Evolutionary conservation across 2,797 vertebrate species (phyloP), one percentile per base, ranked within the genome.

Genomic region (Chaunax sp.): DNA sequence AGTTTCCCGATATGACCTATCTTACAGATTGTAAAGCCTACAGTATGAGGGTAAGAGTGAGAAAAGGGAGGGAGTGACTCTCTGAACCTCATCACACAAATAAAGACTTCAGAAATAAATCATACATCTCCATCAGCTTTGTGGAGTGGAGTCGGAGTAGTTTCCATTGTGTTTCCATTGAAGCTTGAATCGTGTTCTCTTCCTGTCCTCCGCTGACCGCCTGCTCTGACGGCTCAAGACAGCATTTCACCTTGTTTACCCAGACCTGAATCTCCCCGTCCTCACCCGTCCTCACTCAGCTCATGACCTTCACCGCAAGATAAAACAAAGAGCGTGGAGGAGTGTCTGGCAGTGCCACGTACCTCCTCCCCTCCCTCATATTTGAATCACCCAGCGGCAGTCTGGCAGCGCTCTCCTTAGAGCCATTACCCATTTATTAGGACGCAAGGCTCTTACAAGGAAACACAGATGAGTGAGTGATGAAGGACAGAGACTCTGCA

Each of bases 321-420:
- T 72, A n/a, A 68, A 44, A 76, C 65, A 46, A 75, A 1, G 75
- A 84, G 69, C 62, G 10, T 50, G 45, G 33, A 80, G 72, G 50
- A 4, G 53, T 20, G 51, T 72, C 65, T 74, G 68, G 46, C 76
- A 47, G 49, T 15, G 57, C 43, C 77, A 25, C 46, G 26, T 43
- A 41, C 59, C 22, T 38, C 60, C 38, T 25, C 60, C 63, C 50
- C 45, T 11, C 22, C 19, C 46, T 49, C 19, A 1, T 45, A 46
- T 71, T 72, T 50, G 66, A 61, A 59, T 77, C 51, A 50, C 56
- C 28, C 64, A 12, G 41, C 71, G 60, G 78, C 15, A n/a, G 33
- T 60, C 59, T 79, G 78, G 64, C 59, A 77, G 38, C 3, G 14
- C 59, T 75, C 63, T 67, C 70, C 28, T 19, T 15, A 71, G 47